Percentiles rank a stretch among this genome's conserved stretches.
Evolutionary conservation across 2,113 vertebrate genomes (phyloP).

Genomic region (Dipodomys spectabilis): DNA sequence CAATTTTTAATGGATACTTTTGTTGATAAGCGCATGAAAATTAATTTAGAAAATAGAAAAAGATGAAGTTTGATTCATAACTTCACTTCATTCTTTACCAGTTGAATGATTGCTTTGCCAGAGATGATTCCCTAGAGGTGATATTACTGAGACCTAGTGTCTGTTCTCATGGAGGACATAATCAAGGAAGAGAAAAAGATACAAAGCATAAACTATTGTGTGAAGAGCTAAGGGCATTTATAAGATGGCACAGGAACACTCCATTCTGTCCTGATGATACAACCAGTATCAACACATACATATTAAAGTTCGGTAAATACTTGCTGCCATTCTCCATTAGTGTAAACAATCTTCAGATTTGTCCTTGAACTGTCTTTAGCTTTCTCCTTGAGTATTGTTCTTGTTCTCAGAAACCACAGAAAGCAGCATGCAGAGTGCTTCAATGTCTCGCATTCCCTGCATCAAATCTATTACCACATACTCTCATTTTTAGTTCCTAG

Average conservation of each 20-base stretch:
- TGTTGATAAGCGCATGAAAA: neutral
- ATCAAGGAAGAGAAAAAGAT: neutral
- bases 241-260: neutral
- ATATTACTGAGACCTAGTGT: neutral
- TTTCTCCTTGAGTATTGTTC: neutral
- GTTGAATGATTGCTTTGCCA: neutral
- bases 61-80: neutral
- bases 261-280: neutral
- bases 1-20: neutral
- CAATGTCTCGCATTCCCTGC: neutral
- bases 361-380: neutral
- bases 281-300: neutral
- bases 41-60: constrained; percentile 27
- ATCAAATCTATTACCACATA: neutral
- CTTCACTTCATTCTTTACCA: constrained; percentile 11
- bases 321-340: neutral
- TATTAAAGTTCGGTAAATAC: neutral
- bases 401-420: constrained; percentile 36
- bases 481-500: neutral
- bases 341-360: neutral
- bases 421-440: neutral
- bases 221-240: neutral
- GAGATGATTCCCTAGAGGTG: neutral
- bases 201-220: too few relatives aligned
- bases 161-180: neutral